These are phyloP conservation scores for Brotula barbata DNA, from an alignment of 2,797 vertebrate species.

Conservation along the genomic window DNA sequence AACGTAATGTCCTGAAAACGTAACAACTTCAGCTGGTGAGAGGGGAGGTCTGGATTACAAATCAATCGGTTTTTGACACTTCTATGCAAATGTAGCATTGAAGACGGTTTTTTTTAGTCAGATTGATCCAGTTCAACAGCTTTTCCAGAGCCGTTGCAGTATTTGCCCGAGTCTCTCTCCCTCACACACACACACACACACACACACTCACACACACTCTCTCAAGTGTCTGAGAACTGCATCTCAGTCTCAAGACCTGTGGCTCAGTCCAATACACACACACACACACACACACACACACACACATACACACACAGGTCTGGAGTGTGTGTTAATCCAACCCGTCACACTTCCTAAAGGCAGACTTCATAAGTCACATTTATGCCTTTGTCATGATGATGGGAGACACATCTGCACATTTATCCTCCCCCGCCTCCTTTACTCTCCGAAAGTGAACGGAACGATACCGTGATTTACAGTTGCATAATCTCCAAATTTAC, in stretches of 20 bases:
- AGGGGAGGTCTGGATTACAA: neutral
- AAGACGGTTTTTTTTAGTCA: conserved; percentile 37
- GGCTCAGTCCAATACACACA: too few species aligned
- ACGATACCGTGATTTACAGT: too few species aligned
- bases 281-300: too few species aligned
- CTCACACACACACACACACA: too few species aligned
- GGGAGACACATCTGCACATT: conserved; percentile 52
- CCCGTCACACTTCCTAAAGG: conserved; percentile 49
- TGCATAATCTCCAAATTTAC: too few species aligned
- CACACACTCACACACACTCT: too few species aligned
- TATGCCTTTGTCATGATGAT: conserved; percentile 40
- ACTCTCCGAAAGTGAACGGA: too few species aligned
- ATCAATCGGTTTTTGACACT: too few species aligned
- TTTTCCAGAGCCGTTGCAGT: conserved; percentile 45
- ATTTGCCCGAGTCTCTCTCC: too few species aligned
- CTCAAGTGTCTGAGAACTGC: too few species aligned
- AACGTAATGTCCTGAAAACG: conserved; percentile 32
- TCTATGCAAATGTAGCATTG: conserved; percentile 35
- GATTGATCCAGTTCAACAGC: conserved; percentile 29
- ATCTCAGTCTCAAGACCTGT: too few species aligned
- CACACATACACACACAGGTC: conserved; percentile 44
- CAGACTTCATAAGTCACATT: conserved; percentile 62
- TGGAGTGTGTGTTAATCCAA: conserved; percentile 45
- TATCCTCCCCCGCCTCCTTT: conserved; percentile 37
- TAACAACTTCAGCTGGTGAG: conserved; percentile 31